A percentile compares a stretch with the other conserved stretches of the same genome.
phyloP scores from a whole-genome alignment of 2,113 vertebrate species.

The Ailuropoda melanoleuca region DNA sequence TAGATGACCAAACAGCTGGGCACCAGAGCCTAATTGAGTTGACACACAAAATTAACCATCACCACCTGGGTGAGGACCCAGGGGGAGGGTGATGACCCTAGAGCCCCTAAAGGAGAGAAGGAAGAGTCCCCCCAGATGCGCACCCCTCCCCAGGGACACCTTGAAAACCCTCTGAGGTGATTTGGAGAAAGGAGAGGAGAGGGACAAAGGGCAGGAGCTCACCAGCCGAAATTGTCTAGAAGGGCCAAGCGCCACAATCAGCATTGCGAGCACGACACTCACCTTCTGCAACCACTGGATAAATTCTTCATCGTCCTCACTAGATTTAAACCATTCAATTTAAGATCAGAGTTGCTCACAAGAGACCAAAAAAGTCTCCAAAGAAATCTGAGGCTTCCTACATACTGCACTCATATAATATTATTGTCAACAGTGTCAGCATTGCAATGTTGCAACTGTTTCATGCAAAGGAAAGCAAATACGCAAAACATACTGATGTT shows the following conservation, averaged over 20 bases:
- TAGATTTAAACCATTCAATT: not conserved
- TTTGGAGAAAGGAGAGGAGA: not conserved
- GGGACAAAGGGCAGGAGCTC: not conserved
- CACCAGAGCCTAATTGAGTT: not conserved
- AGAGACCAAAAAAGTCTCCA: not conserved
- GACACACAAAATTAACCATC: not conserved
- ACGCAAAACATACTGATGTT: not conserved
- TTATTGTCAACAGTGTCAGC: not conserved
- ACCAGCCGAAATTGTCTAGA: not conserved
- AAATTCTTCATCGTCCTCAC: not conserved
- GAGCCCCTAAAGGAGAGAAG: not conserved
- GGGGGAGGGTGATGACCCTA: not conserved
- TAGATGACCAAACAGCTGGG: not conserved
- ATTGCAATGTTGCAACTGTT: not conserved
- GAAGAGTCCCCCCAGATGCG: not conserved
- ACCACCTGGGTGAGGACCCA: not conserved
- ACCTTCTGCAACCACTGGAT: not conserved
- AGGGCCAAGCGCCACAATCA: not conserved
- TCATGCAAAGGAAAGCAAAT: not conserved
- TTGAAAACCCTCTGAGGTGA: not conserved
- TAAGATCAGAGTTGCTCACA: not conserved
- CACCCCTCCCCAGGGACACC: not conserved
- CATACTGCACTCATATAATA: not conserved
- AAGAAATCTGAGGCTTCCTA: slow-evolving; percentile 3
- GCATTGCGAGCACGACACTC: not conserved